phyloP scores from a whole-genome alignment of 2,888 invertebrate genomes.

The Prosopocoilus inquinatus region DNA sequence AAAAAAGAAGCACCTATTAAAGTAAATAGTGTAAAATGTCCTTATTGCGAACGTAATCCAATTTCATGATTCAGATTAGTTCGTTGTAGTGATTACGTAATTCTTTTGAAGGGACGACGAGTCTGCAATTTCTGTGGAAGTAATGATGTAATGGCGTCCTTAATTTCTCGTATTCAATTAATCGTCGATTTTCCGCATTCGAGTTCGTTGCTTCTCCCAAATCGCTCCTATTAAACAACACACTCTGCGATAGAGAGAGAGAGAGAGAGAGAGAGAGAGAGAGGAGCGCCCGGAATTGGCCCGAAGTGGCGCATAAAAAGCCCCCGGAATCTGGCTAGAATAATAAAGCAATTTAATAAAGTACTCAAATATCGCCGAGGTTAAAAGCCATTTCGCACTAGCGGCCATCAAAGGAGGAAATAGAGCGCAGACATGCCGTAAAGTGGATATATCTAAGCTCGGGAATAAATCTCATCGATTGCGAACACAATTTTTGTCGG shows the following conservation, averaged over 20 bases:
- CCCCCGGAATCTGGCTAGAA: conserved; percentile 21
- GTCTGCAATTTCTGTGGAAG: no score
- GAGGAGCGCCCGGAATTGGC: background rate
- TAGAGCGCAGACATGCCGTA: conserved; percentile 3
- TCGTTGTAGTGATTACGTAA: no score
- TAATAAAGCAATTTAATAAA: conserved; percentile 33
- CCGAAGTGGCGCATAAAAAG: conserved; percentile 18
- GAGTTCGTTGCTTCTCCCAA: background rate
- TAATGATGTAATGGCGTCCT: background rate
- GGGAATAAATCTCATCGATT: conserved; percentile 5
- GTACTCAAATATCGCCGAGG: conserved; percentile 27
- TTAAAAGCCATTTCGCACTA: conserved; percentile 29
- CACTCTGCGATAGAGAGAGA: background rate
- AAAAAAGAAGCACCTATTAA: no score
- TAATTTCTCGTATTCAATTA: background rate
- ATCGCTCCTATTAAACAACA: background rate
- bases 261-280: background rate
- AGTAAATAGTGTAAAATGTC: no score
- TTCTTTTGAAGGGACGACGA: no score
- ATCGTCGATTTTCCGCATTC: background rate
- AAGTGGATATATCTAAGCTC: conserved; percentile 3
- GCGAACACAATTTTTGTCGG: conserved; percentile 1
- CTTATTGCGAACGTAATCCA: no score
- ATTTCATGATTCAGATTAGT: no score
- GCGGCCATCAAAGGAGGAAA: conserved; percentile 22